Evolutionary conservation across 2,797 vertebrate species (phyloP).

Genomic region (Lycodopsis pacificus): DNA sequence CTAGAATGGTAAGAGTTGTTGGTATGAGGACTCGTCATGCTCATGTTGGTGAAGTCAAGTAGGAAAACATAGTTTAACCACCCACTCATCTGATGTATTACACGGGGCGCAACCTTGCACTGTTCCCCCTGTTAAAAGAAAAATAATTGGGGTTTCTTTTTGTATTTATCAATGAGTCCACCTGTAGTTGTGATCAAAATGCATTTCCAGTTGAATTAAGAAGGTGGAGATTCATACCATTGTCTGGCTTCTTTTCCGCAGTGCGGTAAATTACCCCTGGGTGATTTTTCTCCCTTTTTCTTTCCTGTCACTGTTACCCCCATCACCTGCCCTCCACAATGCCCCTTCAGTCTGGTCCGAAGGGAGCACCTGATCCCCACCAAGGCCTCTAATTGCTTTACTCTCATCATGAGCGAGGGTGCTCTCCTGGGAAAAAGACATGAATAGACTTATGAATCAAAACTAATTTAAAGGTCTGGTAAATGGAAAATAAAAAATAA

Average conservation of each 20-base stretch:
- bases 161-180: conserved; percentile 52
- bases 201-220: conserved; percentile 71
- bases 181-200: conserved; percentile 62
- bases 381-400: conserved; percentile 71
- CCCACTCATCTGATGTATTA: conserved; percentile 21
- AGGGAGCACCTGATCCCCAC: conserved; percentile 64
- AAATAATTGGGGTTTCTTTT: not conserved
- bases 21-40: not conserved
- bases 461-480: conserved; percentile 53
- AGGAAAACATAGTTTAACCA: conserved; percentile 19
- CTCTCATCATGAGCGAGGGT: conserved; percentile 51
- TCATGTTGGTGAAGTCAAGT: conserved; percentile 29
- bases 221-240: conserved; percentile 74
- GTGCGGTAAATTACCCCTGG: conserved; percentile 80
- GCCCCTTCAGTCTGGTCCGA: conserved; percentile 38
- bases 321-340: conserved; percentile 66
- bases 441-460: conserved; percentile 52
- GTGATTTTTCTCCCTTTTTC: conserved; percentile 74
- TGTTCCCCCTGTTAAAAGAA: conserved; percentile 19
- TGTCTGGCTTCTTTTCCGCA: conserved; percentile 75
- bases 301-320: conserved; percentile 64
- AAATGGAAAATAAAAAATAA: conserved; percentile 41
- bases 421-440: conserved; percentile 42
- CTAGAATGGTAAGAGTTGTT: not conserved
- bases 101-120: conserved; percentile 6